A percentile compares a stretch with the other conserved stretches of the same genome.
Evolutionary conservation across 2,888 invertebrate genomes (phyloP).

Genomic region (Thysanoteuthis rhombus): DNA sequence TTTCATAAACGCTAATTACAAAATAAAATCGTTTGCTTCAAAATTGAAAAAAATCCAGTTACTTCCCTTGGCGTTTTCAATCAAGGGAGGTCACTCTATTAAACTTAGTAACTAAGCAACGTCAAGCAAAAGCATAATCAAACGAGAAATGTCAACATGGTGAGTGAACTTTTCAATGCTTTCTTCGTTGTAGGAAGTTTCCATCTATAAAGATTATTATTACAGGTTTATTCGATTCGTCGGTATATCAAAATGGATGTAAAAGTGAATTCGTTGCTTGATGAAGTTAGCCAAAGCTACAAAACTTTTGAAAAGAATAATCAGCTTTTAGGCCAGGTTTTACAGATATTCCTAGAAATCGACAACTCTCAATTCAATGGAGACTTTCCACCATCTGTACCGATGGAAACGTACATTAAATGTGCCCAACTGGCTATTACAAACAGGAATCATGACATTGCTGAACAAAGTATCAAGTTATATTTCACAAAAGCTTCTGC

Average conservation of each 20-base stretch:
- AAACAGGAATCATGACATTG: background rate
- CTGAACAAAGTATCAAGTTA: background rate
- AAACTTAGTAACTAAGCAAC: background rate
- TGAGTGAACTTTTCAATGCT: background rate
- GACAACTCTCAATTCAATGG: constrained; percentile 14
- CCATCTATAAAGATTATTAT: background rate
- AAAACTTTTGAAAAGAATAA: background rate
- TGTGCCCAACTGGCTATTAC: background rate
- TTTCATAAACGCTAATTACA: no score
- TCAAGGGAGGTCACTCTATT: background rate
- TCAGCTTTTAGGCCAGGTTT: background rate
- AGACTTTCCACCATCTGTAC: background rate
- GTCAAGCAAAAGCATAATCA: background rate
- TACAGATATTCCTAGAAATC: background rate
- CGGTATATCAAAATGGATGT: background rate
- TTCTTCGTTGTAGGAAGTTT: background rate
- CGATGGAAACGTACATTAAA: constrained; percentile 1
- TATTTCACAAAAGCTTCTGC: background rate
- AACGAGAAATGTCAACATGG: background rate
- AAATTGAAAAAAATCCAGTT: background rate
- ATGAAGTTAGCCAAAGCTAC: background rate
- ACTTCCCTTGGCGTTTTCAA: background rate
- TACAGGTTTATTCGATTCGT: background rate
- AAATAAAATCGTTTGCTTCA: no score
- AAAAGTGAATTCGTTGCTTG: background rate